Evolutionary conservation across 2,113 vertebrate species (phyloP).

Genomic region (Dicaeum eximium): DNA sequence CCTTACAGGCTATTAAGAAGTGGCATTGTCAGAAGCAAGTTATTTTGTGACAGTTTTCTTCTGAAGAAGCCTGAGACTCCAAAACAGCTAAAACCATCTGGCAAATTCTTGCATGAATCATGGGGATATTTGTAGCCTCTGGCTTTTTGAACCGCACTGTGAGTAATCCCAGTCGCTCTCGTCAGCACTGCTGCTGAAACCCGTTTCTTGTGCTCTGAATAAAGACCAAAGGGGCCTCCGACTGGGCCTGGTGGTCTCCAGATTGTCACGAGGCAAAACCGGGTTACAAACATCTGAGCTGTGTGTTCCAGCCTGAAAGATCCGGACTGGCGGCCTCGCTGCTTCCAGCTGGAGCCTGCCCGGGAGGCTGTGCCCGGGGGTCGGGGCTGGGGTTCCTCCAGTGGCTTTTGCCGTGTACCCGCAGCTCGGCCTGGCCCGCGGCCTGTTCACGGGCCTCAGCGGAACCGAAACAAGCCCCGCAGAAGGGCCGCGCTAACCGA

Average conservation of each 20-base stretch:
- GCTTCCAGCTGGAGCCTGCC: background rate
- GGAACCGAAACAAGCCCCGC: rapidly evolving
- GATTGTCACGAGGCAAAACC: background rate
- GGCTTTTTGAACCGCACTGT: background rate
- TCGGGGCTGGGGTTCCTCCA: rapidly evolving
- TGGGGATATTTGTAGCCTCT: background rate
- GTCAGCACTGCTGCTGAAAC: background rate
- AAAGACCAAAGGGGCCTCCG: background rate
- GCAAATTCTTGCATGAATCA: slow-evolving; percentile 4
- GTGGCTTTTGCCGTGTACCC: rapidly evolving
- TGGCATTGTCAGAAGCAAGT: background rate
- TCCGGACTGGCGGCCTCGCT: background rate
- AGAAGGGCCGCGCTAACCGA: rapidly evolving
- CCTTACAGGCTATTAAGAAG: background rate
- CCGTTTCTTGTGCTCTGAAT: background rate
- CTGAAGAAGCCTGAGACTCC: background rate
- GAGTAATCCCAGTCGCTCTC: background rate
- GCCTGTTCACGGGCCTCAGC: rapidly evolving
- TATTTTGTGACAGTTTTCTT: background rate
- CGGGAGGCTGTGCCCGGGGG: background rate
- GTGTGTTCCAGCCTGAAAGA: background rate
- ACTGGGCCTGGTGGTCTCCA: background rate
- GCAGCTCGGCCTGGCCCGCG: background rate
- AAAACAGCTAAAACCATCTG: background rate
- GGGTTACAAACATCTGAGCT: background rate